These are phyloP conservation scores for Pipra filicauda DNA, from an alignment of 2,113 vertebrate species.

Conservation along the genomic window DNA sequence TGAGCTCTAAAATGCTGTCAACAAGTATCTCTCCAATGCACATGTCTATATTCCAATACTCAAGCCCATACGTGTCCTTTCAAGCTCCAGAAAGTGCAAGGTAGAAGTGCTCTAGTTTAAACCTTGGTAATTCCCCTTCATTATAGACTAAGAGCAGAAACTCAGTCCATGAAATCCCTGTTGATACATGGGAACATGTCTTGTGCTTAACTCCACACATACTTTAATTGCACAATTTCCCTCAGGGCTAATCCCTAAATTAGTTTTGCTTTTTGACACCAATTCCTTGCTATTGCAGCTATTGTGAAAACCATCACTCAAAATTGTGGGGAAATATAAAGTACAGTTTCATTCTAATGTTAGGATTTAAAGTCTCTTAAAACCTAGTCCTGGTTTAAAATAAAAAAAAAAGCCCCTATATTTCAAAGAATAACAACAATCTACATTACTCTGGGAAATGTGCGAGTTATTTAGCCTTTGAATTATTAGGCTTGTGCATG, in stretches of 20 bases:
- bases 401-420: neutral
- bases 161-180: neutral
- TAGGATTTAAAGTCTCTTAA: neutral
- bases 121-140: neutral
- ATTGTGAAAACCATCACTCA: neutral
- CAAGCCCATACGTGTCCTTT: fast-evolving
- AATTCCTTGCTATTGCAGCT: neutral
- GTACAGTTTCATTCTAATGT: neutral
- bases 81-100: neutral
- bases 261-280: slow-evolving; percentile 38
- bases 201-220: neutral
- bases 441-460: neutral
- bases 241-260: neutral
- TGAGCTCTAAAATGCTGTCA: neutral
- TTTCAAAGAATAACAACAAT: neutral
- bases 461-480: neutral
- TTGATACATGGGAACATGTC: neutral
- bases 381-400: neutral
- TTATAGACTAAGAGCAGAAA: neutral
- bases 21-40: fast-evolving
- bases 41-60: neutral
- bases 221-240: slow-evolving; percentile 26
- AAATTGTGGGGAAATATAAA: neutral
- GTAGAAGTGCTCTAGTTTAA: neutral
- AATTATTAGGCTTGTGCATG: neutral